Conservation (phyloP, 1,140 invertebrate genomes). For the Trypoxylus dichotomus region DNA sequence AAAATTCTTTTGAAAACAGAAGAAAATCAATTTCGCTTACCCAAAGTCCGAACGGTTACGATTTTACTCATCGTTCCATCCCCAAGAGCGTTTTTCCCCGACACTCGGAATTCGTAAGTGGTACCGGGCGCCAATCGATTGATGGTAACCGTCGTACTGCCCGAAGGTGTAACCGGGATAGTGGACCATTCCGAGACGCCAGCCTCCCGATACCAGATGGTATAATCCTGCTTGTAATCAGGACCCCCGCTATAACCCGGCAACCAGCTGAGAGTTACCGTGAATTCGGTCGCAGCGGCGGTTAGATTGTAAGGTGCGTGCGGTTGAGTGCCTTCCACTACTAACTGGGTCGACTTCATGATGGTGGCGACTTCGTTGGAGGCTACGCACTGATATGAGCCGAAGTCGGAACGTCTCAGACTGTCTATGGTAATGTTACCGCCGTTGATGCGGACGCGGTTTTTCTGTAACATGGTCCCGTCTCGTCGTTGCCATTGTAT, state of each 20-base stretch:
- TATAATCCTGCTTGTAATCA: slow-evolving; percentile 92
- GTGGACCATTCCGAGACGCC: slow-evolving; percentile 86
- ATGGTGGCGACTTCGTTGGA: slow-evolving; percentile 91
- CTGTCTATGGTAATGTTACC: slow-evolving; percentile 92
- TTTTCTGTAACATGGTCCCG: slow-evolving; percentile 74
- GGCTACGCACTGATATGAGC: slow-evolving; percentile 92
- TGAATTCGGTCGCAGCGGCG: slow-evolving; percentile 82
- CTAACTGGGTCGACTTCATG: slow-evolving; percentile 84
- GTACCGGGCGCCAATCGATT: slow-evolving; percentile 87
- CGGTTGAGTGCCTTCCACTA: slow-evolving; percentile 94
- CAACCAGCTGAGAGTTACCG: slow-evolving; percentile 87
- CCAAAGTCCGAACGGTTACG: slow-evolving; percentile 85
- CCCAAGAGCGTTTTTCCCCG: slow-evolving; percentile 90
- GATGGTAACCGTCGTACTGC: slow-evolving; percentile 87
- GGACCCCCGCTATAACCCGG: slow-evolving; percentile 94
- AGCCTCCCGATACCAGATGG: slow-evolving; percentile 86
- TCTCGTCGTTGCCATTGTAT: slow-evolving; percentile 90
- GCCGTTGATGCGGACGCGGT: slow-evolving; percentile 72
- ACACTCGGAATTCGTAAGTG: slow-evolving; percentile 94
- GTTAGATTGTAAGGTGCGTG: slow-evolving; percentile 95
- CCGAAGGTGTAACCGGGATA: slow-evolving; percentile 88
- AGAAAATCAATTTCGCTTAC: slow-evolving; percentile 63
- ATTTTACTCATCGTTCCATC: slow-evolving; percentile 94
- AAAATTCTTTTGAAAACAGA: background rate
- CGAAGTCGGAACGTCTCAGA: slow-evolving; percentile 86